Conservation (phyloP, 2,888 invertebrate species). For the Tribolium freemani region DNA sequence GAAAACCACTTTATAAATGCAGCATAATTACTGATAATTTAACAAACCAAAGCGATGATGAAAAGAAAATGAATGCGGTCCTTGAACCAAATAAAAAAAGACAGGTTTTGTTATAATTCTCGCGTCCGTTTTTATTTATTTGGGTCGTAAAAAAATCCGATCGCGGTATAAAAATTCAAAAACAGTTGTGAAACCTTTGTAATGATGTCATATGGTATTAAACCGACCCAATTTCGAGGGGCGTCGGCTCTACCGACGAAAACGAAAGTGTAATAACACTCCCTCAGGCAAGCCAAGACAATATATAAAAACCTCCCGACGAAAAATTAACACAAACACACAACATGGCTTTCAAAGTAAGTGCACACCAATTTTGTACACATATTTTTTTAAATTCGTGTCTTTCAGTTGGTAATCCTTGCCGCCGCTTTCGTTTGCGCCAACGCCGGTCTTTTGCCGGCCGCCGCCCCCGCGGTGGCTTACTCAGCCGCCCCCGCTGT, state of each 20-base stretch:
- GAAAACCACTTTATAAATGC: too few species aligned
- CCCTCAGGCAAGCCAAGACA: constrained; percentile 26
- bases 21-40: not conserved
- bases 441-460: constrained; percentile 69
- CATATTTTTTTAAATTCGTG: not conserved
- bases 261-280: constrained; percentile 43
- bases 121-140: constrained; percentile 7
- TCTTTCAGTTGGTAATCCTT: constrained; percentile 69
- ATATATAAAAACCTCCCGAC: constrained; percentile 41
- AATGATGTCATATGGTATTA: constrained; percentile 36
- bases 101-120: constrained; percentile 32
- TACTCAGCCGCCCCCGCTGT: constrained; percentile 70
- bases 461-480: constrained; percentile 65
- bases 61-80: not conserved
- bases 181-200: not conserved
- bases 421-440: constrained; percentile 67
- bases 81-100: constrained; percentile 35
- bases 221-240: constrained; percentile 36
- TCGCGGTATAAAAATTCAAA: not conserved
- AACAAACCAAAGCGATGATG: not conserved
- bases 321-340: constrained; percentile 13
- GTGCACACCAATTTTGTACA: not conserved
- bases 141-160: constrained; percentile 16
- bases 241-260: constrained; percentile 40
- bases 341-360: constrained; percentile 44